Percentiles rank a stretch among this genome's conserved stretches.
These are phyloP conservation scores for Anguilla japonica DNA, from an alignment of 2,113 vertebrate genomes.

Conservation along the genomic window DNA sequence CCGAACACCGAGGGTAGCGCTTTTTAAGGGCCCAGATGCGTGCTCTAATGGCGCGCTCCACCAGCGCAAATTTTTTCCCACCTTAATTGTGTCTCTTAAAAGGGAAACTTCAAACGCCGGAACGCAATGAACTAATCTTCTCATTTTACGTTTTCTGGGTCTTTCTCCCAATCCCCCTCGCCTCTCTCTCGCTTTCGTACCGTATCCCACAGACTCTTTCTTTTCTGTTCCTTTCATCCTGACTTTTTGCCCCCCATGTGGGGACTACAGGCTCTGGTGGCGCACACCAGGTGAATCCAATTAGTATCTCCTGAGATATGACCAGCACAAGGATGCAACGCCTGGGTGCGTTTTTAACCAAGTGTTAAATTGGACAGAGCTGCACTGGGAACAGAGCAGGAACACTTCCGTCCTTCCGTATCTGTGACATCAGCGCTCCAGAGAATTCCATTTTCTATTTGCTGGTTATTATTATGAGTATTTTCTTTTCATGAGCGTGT, in stretches of 20 bases:
- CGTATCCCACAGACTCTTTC: constrained; percentile 10
- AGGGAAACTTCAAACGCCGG: constrained; percentile 66
- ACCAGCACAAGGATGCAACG: constrained; percentile 44
- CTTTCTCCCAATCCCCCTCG: constrained; percentile 12
- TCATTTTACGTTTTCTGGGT: constrained; percentile 40
- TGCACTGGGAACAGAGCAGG: constrained; percentile 28
- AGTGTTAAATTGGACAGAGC: constrained; percentile 66
- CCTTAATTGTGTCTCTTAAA: constrained; percentile 71
- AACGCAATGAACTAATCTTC: constrained; percentile 59
- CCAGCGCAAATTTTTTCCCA: constrained; percentile 53
- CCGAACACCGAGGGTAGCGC: constrained; percentile 67
- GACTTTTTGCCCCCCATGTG: constrained; percentile 32
- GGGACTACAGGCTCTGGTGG: constrained; percentile 38
- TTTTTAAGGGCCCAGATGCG: constrained; percentile 72
- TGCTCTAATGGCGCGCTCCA: constrained; percentile 56
- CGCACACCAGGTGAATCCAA: constrained; percentile 66
- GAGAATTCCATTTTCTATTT: not conserved
- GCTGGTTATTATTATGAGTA: not conserved
- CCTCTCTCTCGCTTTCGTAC: constrained; percentile 26
- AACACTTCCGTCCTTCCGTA: constrained; percentile 16
- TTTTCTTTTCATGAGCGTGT: constrained; percentile 3
- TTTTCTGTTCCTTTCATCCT: constrained; percentile 45
- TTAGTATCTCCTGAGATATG: constrained; percentile 54
- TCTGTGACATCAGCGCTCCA: not conserved
- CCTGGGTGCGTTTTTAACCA: constrained; percentile 57